Conservation (phyloP, 2,797 vertebrate species). For the Lemur catta region DNA sequence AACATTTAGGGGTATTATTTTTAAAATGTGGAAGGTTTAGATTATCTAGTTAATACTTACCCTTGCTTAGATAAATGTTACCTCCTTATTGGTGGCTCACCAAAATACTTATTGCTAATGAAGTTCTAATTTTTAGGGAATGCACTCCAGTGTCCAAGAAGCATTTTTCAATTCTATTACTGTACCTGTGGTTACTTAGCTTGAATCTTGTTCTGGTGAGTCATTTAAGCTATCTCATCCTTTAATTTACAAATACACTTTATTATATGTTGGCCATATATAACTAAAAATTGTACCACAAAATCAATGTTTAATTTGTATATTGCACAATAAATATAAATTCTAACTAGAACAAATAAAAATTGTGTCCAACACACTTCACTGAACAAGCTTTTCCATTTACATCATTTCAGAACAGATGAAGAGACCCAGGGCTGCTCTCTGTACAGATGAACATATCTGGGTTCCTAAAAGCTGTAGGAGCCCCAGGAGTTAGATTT, state of each 20-base stretch:
- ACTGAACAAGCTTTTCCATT: background rate
- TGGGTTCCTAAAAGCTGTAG: background rate
- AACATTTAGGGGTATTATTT: background rate
- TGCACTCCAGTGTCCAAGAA: background rate
- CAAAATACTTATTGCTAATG: background rate
- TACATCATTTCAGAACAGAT: background rate
- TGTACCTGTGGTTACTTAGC: background rate
- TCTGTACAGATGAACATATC: background rate
- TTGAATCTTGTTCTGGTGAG: background rate
- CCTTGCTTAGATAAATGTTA: conserved; percentile 44
- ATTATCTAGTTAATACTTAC: background rate
- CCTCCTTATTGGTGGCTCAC: background rate
- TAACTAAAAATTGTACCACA: background rate
- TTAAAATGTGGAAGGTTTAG: background rate
- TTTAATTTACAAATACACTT: background rate
- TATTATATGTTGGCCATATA: background rate
- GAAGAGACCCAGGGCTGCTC: background rate
- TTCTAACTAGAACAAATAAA: conserved; percentile 63
- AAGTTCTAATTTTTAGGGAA: background rate
- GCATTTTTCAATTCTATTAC: background rate
- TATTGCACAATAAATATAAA: conserved; percentile 46
- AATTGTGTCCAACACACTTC: conserved; percentile 59
- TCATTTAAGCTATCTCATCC: background rate
- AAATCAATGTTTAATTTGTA: conserved; percentile 56
- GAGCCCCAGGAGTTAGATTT: background rate